Conservation (phyloP, 2,797 vertebrate genomes). For the Ispidina picta region DNA sequence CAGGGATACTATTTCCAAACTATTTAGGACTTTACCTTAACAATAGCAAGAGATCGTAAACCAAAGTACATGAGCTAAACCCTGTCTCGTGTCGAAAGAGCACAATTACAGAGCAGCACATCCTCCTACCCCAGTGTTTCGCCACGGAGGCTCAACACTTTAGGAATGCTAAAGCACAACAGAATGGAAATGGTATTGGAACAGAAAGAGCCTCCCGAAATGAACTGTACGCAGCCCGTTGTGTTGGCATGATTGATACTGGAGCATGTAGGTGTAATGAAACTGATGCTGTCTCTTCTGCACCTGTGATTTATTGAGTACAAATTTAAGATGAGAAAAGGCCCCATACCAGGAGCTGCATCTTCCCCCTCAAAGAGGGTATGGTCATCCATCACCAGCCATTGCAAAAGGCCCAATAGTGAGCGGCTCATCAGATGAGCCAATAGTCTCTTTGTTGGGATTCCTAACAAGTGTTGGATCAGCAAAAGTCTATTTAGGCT, state of each 20-base stretch:
- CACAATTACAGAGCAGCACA: constrained; percentile 22
- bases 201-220: constrained; percentile 80
- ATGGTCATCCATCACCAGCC: constrained; percentile 98
- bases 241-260: constrained; percentile 87
- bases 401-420: constrained; percentile 92
- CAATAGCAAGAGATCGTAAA: neutral
- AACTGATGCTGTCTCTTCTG: constrained; percentile 85
- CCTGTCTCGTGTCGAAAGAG: neutral
- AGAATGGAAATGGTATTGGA: constrained; percentile 75
- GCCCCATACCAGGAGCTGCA: constrained; percentile 86
- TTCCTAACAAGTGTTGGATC: constrained; percentile 99
- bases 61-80: neutral
- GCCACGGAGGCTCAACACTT: constrained; percentile 17
- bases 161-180: constrained; percentile 63
- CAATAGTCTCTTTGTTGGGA: constrained; percentile 99
- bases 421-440: constrained; percentile 95
- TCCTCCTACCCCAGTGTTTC: neutral
- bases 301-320: constrained; percentile 87
- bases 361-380: constrained; percentile 85
- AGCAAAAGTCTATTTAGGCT: constrained; percentile 99
- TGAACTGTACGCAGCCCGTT: constrained; percentile 79
- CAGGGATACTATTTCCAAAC: neutral
- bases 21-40: neutral
- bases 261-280: constrained; percentile 87
- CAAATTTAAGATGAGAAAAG: constrained; percentile 91